Percentiles rank a stretch among this genome's conserved stretches.
These are phyloP conservation scores for Sturnus vulgaris DNA, from an alignment of 2,113 vertebrate genomes.

Conservation along the genomic window DNA sequence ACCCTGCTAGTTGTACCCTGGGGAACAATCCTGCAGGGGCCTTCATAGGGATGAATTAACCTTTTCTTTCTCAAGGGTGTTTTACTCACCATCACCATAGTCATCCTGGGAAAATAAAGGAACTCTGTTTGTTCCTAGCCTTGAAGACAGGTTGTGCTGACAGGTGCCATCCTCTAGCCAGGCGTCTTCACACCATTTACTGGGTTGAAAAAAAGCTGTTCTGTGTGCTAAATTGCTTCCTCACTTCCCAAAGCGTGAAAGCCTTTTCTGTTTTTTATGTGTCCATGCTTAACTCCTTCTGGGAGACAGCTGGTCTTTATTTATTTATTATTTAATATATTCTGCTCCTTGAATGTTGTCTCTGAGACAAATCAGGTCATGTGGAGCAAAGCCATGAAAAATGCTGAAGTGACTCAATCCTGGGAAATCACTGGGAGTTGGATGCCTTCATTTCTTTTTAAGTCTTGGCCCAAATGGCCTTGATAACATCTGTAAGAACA, in stretches of 20 bases:
- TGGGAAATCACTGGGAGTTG: background rate
- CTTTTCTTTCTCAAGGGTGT: background rate
- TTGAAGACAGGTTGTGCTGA: slow-evolving; percentile 32
- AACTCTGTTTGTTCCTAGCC: background rate
- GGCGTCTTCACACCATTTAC: slow-evolving; percentile 71
- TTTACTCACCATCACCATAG: background rate
- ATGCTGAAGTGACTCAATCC: background rate
- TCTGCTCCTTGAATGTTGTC: background rate
- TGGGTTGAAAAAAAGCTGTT: slow-evolving; percentile 59
- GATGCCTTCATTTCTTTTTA: background rate
- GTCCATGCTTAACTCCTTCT: slow-evolving; percentile 41
- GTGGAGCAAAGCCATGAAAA: background rate
- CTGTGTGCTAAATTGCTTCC: slow-evolving; percentile 62
- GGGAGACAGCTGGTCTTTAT: slow-evolving; percentile 35
- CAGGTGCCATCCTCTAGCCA: slow-evolving; percentile 65
- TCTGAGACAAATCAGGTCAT: slow-evolving; percentile 23
- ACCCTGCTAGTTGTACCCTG: background rate
- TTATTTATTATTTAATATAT: background rate
- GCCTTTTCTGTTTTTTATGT: slow-evolving; percentile 13
- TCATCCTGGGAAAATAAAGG: background rate
- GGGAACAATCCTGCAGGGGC: background rate
- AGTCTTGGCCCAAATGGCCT: background rate
- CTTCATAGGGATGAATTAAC: background rate
- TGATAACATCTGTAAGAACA: background rate
- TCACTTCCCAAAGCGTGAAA: slow-evolving; percentile 52